Evolutionary conservation across 92 coral and sea anemone species (phyloP).

Genomic region (Epizoanthus fatuus): DNA sequence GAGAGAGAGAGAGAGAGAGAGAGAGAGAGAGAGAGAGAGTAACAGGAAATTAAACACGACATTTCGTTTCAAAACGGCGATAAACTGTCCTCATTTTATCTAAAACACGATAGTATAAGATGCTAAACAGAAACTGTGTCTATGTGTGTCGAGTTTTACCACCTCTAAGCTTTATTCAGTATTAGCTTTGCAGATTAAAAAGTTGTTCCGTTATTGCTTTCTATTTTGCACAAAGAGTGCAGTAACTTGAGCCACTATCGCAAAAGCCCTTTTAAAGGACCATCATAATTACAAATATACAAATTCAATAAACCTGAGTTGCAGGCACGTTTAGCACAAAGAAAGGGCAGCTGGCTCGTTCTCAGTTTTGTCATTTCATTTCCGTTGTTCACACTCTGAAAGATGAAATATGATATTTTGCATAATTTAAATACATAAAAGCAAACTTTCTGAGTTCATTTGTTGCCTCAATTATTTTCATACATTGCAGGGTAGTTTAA

Average conservation of each 20-base stretch:
- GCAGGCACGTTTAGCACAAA: neutral
- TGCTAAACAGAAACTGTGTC: too few relatives aligned
- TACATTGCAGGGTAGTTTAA: neutral
- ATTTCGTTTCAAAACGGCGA: too few relatives aligned
- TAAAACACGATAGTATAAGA: too few relatives aligned
- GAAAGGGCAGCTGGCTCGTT: slow-evolving; percentile 35
- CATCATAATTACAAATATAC: slow-evolving; percentile 16
- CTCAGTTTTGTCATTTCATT: slow-evolving; percentile 9
- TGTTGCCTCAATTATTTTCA: neutral
- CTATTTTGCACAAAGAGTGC: neutral
- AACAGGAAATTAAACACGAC: too few relatives aligned
- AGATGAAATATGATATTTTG: slow-evolving; percentile 9
- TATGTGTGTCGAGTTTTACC: too few relatives aligned
- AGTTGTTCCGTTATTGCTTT: neutral
- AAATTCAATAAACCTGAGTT: neutral
- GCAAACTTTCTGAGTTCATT: neutral
- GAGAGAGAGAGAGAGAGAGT: too few relatives aligned
- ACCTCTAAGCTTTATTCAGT: too few relatives aligned
- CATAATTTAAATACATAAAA: neutral
- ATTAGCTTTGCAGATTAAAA: too few relatives aligned
- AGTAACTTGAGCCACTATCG: neutral
- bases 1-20: too few relatives aligned
- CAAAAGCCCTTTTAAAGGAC: slow-evolving; percentile 15
- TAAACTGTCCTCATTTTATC: too few relatives aligned
- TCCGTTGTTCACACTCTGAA: neutral